Evolutionary conservation across 2,797 vertebrate genomes (phyloP).

Genomic region (Aulostomus chinensis): DNA sequence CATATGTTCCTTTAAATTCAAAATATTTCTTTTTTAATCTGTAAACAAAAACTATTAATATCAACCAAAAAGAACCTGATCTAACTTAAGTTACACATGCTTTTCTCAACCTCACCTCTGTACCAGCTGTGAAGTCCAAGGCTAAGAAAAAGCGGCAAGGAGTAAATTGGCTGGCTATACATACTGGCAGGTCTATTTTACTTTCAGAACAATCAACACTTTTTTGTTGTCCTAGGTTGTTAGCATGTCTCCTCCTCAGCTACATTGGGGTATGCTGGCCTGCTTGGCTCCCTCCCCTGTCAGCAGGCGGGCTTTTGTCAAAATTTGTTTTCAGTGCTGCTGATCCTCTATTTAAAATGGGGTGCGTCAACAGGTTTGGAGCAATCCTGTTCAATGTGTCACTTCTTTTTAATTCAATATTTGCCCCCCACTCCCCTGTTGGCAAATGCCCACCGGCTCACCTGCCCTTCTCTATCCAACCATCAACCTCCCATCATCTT

Average conservation of each 20-base stretch:
- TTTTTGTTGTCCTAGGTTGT: conserved; percentile 76
- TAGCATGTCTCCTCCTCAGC: conserved; percentile 78
- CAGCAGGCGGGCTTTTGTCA: conserved; percentile 72
- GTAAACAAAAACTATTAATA: too few relatives aligned
- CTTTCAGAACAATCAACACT: conserved; percentile 78
- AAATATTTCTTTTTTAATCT: too few relatives aligned
- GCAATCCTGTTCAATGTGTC: conserved; percentile 63
- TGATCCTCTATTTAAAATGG: conserved; percentile 82
- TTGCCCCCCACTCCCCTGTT: conserved; percentile 36
- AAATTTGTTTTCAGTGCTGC: conserved; percentile 71
- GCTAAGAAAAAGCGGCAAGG: conserved; percentile 4
- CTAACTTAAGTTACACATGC: too few relatives aligned
- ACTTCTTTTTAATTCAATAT: conserved; percentile 73
- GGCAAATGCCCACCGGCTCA: conserved; percentile 1
- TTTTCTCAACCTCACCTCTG: not conserved
- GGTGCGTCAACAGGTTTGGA: conserved; percentile 74
- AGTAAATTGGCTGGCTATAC: conserved; percentile 26
- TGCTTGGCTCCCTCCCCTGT: conserved; percentile 64
- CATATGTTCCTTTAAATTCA: too few relatives aligned
- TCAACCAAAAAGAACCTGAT: too few relatives aligned
- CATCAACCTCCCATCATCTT: conserved; percentile 40
- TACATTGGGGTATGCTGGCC: conserved; percentile 51
- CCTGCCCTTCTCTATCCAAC: conserved; percentile 22
- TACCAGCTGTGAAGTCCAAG: not conserved
- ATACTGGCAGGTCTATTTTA: conserved; percentile 74